Evolutionary conservation across 2,888 invertebrate species (phyloP), one percentile per base, ranked within the genome.

Genomic region (Andrena bucephala): DNA sequence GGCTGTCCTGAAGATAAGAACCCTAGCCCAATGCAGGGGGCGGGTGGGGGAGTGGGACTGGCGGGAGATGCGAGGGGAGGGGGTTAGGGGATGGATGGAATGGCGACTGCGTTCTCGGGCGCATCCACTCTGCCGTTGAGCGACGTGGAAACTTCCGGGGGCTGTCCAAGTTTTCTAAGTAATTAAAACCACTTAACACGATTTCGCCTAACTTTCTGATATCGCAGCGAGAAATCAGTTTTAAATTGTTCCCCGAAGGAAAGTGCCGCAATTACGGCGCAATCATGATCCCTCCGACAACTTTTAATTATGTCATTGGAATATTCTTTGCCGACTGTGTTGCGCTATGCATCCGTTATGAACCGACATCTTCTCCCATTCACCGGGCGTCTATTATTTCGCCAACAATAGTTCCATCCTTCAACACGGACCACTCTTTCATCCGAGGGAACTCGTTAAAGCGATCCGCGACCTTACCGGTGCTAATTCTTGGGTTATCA

Each of bases 101-200:
- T 86, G 80, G 82, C 80, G 73, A 67, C 66, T 67, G 48, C 60
- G 63, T 65, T 76, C 66, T 67, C 54, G 31, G 62, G 57, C 54
- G 71, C 78, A 81, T 81, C 80, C 57, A 85, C 70, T 68, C 65
- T 5, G 20, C 42, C 67, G 71, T 77, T 84, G 86, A 91, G 84
- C 84, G 86, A 89, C 90, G 83, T 87, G 63, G 71, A 87, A 89
- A 91, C 86, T 90, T 90, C 81, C 83, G 59, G 76, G 57, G 77
- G 77, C 85, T 88, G 85, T 81, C 78, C 76, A 89, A 91, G 86
- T 90, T 90, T 87, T 85, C 78, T 85, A 88, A 90, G 85, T 90
- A 91, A 91, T 91, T 91, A 91, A 90, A 91, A 91, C 85, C 88
- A 88, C 88, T 91, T 90, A 91, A 91, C 89, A 87, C 84, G 82